Percentiles rank a stretch among this genome's conserved stretches.
Conservation (phyloP, 2,113 vertebrate genomes). For the Drymodes brunneopygia region DNA sequence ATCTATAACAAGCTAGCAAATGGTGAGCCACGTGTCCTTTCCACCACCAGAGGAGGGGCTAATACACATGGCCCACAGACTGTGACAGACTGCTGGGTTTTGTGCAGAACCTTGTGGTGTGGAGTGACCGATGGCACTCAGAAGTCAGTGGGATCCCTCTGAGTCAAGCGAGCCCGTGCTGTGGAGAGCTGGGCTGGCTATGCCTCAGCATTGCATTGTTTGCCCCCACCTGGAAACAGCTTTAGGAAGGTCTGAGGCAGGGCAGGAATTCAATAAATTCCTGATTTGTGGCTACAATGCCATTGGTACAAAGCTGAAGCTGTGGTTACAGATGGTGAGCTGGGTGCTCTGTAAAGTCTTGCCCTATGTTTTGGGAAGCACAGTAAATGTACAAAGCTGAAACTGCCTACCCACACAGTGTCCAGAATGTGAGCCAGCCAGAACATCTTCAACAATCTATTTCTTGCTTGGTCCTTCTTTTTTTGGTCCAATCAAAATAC, state of each 20-base stretch:
- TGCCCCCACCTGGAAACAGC: not conserved
- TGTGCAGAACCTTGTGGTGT: fast-evolving
- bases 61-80: not conserved
- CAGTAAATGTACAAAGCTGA: not conserved
- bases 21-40: not conserved
- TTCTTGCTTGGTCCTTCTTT: not conserved
- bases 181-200: not conserved
- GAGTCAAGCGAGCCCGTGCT: fast-evolving
- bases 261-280: not conserved
- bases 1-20: not conserved
- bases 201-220: not conserved
- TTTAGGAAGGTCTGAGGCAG: not conserved
- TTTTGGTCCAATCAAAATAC: not conserved
- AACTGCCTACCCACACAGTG: not conserved
- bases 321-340: not conserved
- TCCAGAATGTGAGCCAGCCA: not conserved
- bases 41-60: not conserved
- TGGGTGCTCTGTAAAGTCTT: not conserved
- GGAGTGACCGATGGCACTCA: fast-evolving
- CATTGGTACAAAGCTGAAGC: no score
- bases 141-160: fast-evolving
- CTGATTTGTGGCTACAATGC: not conserved
- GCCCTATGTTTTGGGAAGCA: not conserved
- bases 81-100: not conserved
- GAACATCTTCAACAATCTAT: not conserved